Percentiles rank a stretch among this genome's conserved stretches.
Conservation (phyloP, 92 coral and sea anemone species). For the Phenganax subtilis region DNA sequence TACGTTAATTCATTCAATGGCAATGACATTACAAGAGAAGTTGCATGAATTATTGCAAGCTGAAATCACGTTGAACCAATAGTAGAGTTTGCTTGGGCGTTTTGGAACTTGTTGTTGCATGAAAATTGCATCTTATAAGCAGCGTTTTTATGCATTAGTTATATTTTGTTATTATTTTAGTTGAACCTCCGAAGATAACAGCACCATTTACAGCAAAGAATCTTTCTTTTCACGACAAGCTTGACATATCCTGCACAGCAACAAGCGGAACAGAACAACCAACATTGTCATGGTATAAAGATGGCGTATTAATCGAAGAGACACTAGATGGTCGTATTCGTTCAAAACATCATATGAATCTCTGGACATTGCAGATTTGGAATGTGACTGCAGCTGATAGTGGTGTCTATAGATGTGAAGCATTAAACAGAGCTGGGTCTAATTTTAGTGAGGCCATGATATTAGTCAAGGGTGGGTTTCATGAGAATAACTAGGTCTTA, state of each 20-base stretch:
- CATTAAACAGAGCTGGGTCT: slow-evolving; percentile 70
- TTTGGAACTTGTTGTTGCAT: slow-evolving; percentile 33
- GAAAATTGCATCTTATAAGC: background rate
- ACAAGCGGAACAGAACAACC: slow-evolving; percentile 45
- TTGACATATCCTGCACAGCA: slow-evolving; percentile 65
- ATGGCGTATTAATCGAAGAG: slow-evolving; percentile 46
- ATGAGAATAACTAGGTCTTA: background rate
- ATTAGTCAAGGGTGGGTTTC: slow-evolving; percentile 61
- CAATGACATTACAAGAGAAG: no score
- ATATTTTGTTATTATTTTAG: background rate
- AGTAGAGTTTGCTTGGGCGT: slow-evolving; percentile 12
- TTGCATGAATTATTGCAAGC: no score
- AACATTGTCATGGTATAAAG: slow-evolving; percentile 72
- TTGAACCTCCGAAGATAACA: slow-evolving; percentile 32
- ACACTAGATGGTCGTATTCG: slow-evolving; percentile 44
- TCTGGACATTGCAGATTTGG: slow-evolving; percentile 51
- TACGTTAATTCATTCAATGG: no score
- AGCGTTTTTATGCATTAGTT: background rate
- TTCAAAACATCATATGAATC: slow-evolving; percentile 18
- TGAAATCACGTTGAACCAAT: no score
- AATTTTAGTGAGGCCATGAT: slow-evolving; percentile 65
- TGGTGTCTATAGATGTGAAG: slow-evolving; percentile 76
- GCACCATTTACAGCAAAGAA: slow-evolving; percentile 45
- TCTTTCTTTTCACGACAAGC: slow-evolving; percentile 50
- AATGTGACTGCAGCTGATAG: slow-evolving; percentile 62